phyloP scores from a whole-genome alignment of 2,888 invertebrate genomes.

The Brachycybe producta region DNA sequence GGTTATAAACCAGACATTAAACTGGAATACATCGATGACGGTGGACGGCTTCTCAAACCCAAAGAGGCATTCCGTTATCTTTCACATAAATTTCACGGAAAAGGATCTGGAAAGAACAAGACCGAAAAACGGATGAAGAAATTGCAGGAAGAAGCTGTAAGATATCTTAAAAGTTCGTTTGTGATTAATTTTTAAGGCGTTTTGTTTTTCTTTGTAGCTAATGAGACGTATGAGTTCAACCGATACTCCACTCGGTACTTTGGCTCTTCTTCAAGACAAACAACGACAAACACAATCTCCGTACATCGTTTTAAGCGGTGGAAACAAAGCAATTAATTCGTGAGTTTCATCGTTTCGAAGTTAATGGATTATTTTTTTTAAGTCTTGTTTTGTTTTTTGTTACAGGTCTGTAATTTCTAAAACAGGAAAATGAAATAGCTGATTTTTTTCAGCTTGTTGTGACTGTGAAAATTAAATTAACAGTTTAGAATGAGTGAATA shows the following conservation, averaged over 20 bases:
- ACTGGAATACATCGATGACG: slow-evolving; percentile 93
- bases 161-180: slow-evolving; percentile 22
- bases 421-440: background rate
- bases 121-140: slow-evolving; percentile 91
- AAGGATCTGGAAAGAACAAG: slow-evolving; percentile 98
- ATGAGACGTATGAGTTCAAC: slow-evolving; percentile 98
- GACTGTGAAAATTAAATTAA: no score
- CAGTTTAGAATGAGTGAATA: no score
- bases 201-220: slow-evolving; percentile 36
- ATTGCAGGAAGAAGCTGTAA: slow-evolving; percentile 76
- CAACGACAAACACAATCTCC: slow-evolving; percentile 89
- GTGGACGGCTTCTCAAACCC: slow-evolving; percentile 75
- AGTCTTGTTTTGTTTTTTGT: background rate
- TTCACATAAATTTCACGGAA: slow-evolving; percentile 94
- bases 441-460: background rate
- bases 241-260: slow-evolving; percentile 89
- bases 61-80: slow-evolving; percentile 77
- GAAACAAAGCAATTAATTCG: slow-evolving; percentile 23
- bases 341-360: slow-evolving; percentile 8
- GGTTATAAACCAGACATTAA: slow-evolving; percentile 85
- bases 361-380: background rate
- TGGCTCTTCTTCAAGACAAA: slow-evolving; percentile 86
- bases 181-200: slow-evolving; percentile 4
- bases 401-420: slow-evolving; percentile 11
- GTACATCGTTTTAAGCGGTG: slow-evolving; percentile 80